phyloP scores from a whole-genome alignment of 2,113 vertebrate genomes.

The Catharus minimus region DNA sequence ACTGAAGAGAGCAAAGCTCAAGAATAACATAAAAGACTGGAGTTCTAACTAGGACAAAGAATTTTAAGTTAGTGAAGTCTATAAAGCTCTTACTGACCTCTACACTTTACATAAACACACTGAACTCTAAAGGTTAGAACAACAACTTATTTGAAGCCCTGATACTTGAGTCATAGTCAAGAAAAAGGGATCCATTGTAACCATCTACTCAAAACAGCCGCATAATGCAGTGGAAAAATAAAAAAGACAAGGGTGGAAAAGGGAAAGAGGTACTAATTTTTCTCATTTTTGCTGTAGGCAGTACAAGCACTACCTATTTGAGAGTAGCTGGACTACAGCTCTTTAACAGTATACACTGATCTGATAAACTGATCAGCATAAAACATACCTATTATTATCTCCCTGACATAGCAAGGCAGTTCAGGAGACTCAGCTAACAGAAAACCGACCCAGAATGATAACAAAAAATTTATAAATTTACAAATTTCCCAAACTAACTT shows the following conservation, averaged over 20 bases:
- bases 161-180: background rate
- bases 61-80: background rate
- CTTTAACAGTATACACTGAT: background rate
- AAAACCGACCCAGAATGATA: background rate
- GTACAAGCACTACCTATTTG: background rate
- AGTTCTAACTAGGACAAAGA: background rate
- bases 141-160: background rate
- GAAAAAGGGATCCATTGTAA: slow-evolving; percentile 22
- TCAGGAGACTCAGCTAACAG: background rate
- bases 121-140: slow-evolving; percentile 26
- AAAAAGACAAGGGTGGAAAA: background rate
- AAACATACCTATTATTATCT: background rate
- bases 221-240: background rate
- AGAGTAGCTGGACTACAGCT: background rate
- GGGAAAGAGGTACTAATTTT: background rate
- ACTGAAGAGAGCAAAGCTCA: background rate
- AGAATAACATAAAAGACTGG: background rate
- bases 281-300: background rate
- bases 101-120: slow-evolving; percentile 7
- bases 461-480: background rate
- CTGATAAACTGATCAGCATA: background rate
- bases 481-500: background rate
- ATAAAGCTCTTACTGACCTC: background rate
- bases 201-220: background rate
- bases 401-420: background rate